phyloP scores from a whole-genome alignment of 2,797 vertebrate species.

The Rhinoraja longicauda region DNA sequence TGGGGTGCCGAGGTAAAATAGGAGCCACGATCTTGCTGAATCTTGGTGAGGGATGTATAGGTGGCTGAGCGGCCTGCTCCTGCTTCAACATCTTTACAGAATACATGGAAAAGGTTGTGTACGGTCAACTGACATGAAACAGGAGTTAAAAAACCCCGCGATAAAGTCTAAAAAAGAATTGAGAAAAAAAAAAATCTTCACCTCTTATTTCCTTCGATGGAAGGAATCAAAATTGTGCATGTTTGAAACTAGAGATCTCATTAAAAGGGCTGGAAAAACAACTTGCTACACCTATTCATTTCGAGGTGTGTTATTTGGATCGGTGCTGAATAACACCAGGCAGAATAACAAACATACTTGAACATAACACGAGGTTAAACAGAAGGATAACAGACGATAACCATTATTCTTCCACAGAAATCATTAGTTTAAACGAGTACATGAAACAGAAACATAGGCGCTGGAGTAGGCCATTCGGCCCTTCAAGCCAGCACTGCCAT shows the following conservation, averaged over 20 bases:
- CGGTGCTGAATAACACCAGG: neutral
- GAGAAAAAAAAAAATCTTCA: neutral
- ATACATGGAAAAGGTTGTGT: neutral
- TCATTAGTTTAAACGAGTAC: neutral
- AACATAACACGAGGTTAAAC: neutral
- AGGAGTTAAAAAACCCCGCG: neutral
- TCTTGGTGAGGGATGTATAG: too few relatives aligned
- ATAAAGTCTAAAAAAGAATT: neutral
- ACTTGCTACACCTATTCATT: neutral
- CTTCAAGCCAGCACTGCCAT: too few relatives aligned
- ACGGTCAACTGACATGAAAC: neutral
- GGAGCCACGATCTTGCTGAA: too few relatives aligned
- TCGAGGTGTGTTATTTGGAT: neutral
- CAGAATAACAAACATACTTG: neutral
- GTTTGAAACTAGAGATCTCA: neutral
- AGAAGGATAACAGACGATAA: neutral
- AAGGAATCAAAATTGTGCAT: neutral
- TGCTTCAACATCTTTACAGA: too few relatives aligned
- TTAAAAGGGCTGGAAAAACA: neutral
- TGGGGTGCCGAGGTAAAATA: too few relatives aligned
- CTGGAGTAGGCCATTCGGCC: too few relatives aligned
- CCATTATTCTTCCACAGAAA: conserved; percentile 18
- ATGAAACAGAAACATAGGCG: too few relatives aligned
- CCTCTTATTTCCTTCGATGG: too few relatives aligned
- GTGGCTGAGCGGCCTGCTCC: too few relatives aligned